Evolutionary conservation across 2,797 vertebrate genomes (phyloP), one percentile per base, ranked within the genome.

Genomic region (Mastacembelus armatus): DNA sequence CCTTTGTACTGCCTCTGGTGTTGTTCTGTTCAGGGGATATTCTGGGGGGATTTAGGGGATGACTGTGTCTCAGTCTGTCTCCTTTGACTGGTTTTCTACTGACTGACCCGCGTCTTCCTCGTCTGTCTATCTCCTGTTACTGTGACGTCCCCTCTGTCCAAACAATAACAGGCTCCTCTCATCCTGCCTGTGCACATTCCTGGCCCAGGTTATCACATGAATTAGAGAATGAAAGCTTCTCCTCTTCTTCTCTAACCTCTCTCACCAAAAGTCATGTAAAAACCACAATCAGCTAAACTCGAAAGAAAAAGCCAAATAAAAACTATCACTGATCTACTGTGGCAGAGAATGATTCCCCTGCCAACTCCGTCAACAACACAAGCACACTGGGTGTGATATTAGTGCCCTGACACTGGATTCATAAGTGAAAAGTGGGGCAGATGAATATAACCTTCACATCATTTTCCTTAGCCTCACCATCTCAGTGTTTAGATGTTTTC

Each of bases 261-360:
- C 42, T 55, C 63, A 48, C 39, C 47, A 26, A 26, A 74, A 80
- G 75, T 42, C 44, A 36, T 47, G 27, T 32, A 71, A 65, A 67
- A 79, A 56, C 38, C 70, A 56, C 55, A 81, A 72, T 80, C 65
- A 74, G 22, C 55, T 51, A 38, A 72, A 69, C 80, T 81, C 38
- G 78, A 79, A 82, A 65, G 36, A 69, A 49, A n/a, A 59, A 63
- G 65, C 36, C 19, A 63, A 67, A 71, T 60, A 18, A 72, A 72
- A 80, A 70, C 50, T n/a, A 66, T 71, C 67, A 29, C 66, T 38
- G 67, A 72, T 74, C 30, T 48, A 10, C 44, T 44, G 45, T 50
- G 52, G 36, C 58, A 21, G 52, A 47, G 65, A 63, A 78, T 84
- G 72, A 82, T 76, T 74, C 48, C 50, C 44, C 44, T 2, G 52